A percentile compares a stretch with the other conserved stretches of the same genome.
Conservation (phyloP, 1,140 invertebrate genomes). For the Vanessa tameamea region DNA sequence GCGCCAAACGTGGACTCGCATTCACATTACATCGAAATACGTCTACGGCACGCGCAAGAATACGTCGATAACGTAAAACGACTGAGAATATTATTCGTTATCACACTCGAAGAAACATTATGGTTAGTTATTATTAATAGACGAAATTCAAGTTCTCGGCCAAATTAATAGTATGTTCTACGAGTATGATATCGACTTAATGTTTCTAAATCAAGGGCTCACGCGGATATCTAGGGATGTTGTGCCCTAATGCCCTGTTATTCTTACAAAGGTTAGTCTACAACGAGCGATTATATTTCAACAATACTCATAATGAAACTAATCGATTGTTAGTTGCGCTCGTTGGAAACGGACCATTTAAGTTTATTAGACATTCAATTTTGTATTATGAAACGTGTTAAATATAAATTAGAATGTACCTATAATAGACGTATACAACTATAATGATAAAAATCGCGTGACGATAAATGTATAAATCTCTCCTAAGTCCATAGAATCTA, state of each 20-base stretch:
- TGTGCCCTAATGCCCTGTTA: neutral
- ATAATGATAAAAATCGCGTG: constrained; percentile 26
- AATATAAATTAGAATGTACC: constrained; percentile 14
- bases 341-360: neutral
- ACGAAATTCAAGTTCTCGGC: neutral
- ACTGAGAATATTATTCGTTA: constrained; percentile 9
- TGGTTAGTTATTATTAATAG: neutral
- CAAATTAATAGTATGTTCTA: neutral
- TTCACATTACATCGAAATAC: constrained; percentile 54
- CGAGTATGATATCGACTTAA: constrained; percentile 20
- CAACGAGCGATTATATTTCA: neutral
- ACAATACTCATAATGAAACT: constrained; percentile 5
- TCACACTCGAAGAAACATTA: constrained; percentile 6
- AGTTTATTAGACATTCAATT: constrained; percentile 9
- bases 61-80: constrained; percentile 5
- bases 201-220: constrained; percentile 5
- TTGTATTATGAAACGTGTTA: constrained; percentile 15
- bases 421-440: constrained; percentile 23
- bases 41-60: constrained; percentile 23
- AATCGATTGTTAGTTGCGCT: neutral
- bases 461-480: constrained; percentile 41
- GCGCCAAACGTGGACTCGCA: constrained; percentile 75
- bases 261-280: neutral
- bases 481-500: constrained; percentile 55
- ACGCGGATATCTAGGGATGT: neutral